Evolutionary conservation across 2,113 vertebrate species (phyloP).

Genomic region (Scolopax mira): DNA sequence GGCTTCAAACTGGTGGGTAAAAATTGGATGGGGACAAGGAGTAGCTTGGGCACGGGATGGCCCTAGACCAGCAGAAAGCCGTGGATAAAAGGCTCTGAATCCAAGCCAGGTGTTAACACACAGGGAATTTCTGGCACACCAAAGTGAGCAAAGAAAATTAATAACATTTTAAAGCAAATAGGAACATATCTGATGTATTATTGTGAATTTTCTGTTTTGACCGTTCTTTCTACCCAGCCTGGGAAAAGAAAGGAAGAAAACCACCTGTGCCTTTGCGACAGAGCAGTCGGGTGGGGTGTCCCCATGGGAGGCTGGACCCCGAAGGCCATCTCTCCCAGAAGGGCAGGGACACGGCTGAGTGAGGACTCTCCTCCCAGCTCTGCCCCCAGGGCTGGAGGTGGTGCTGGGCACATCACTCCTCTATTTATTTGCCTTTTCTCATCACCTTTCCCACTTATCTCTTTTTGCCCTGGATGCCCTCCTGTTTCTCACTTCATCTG

Average conservation of each 20-base stretch:
- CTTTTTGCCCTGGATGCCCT: slow-evolving; percentile 29
- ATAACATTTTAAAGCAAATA: not conserved
- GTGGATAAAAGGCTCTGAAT: not conserved
- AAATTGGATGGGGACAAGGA: not conserved
- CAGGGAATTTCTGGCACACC: not conserved
- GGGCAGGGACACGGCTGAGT: fast-evolving
- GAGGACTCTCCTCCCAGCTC: not conserved
- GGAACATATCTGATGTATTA: not conserved
- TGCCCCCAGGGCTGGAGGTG: not conserved
- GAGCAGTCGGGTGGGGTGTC: not conserved
- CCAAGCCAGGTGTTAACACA: not conserved
- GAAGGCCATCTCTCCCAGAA: not conserved
- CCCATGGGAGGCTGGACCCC: not conserved
- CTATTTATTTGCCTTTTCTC: slow-evolving; percentile 2
- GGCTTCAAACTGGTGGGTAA: not conserved
- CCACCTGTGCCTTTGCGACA: not conserved
- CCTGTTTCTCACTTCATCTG: not conserved
- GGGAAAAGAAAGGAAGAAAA: not conserved
- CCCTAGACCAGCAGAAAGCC: not conserved
- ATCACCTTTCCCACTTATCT: slow-evolving; percentile 8
- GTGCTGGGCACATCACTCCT: not conserved
- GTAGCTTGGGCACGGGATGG: not conserved
- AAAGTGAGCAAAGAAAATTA: not conserved
- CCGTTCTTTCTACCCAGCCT: not conserved
- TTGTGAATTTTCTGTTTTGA: not conserved